Conservation (phyloP, 2,888 invertebrate species). For the Ryuthela nishihirai region DNA sequence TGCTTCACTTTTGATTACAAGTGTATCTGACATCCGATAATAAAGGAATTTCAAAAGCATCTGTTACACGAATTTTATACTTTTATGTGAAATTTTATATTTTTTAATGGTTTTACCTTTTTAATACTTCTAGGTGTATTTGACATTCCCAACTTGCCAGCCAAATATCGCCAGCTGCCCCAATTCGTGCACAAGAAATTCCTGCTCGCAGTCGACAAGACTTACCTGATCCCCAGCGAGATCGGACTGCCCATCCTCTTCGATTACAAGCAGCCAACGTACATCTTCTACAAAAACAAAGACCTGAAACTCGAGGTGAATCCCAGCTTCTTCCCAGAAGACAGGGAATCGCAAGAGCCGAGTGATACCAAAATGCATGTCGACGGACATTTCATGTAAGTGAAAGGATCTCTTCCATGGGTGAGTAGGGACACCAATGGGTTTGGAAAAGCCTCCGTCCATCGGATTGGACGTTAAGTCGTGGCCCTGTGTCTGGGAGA, state of each 20-base stretch:
- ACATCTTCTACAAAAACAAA: slow-evolving; percentile 27
- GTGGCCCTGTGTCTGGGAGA: too few relatives aligned
- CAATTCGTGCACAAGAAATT: slow-evolving; percentile 23
- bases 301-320: slow-evolving; percentile 38
- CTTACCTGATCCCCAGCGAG: slow-evolving; percentile 30
- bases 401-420: too few relatives aligned
- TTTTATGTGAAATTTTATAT: too few relatives aligned
- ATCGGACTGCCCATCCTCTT: slow-evolving; percentile 29
- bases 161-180: slow-evolving; percentile 10
- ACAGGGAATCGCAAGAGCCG: slow-evolving; percentile 34
- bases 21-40: too few relatives aligned
- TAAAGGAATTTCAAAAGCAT: not conserved
- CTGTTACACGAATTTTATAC: not conserved
- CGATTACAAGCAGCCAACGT: slow-evolving; percentile 27
- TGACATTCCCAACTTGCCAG: slow-evolving; percentile 28
- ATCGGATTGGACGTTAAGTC: too few relatives aligned
- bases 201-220: slow-evolving; percentile 19
- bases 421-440: too few relatives aligned
- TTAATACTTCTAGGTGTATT: slow-evolving; percentile 18
- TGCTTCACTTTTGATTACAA: too few relatives aligned
- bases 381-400: slow-evolving; percentile 39
- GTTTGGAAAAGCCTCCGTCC: too few relatives aligned
- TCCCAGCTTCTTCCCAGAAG: slow-evolving; percentile 41
- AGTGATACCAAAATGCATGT: slow-evolving; percentile 27
- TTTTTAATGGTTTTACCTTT: too few relatives aligned